Evolutionary conservation across 2,113 vertebrate genomes (phyloP).

Genomic region (Nycticebus coucang): DNA sequence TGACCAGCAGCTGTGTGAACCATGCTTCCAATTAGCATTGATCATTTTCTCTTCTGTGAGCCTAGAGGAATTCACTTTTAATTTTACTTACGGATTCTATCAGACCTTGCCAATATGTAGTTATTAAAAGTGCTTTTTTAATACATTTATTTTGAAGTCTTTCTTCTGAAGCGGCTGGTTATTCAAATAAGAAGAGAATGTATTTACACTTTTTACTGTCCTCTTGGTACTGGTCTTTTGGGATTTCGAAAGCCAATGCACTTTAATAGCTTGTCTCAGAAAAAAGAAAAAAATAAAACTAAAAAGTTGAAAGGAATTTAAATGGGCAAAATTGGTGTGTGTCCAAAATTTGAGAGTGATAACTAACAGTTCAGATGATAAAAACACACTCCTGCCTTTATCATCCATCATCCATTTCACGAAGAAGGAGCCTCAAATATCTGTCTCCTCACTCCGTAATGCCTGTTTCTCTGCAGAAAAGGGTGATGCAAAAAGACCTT

Average conservation of each 20-base stretch:
- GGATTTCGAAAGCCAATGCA: not conserved
- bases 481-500: not conserved
- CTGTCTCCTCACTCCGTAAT: not conserved
- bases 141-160: conserved; percentile 10
- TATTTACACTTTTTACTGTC: not conserved
- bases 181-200: conserved; percentile 43
- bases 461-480: conserved; percentile 28
- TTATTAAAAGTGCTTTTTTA: conserved; percentile 43
- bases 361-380: conserved; percentile 20
- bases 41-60: conserved; percentile 48
- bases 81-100: conserved; percentile 51
- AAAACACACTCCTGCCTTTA: not conserved
- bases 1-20: conserved; percentile 9
- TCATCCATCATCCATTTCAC: conserved; percentile 16
- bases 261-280: conserved; percentile 45
- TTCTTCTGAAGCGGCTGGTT: conserved; percentile 20
- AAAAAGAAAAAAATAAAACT: not conserved
- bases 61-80: conserved; percentile 63
- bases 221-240: not conserved
- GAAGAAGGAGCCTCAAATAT: not conserved
- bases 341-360: conserved; percentile 25
- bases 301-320: conserved; percentile 51
- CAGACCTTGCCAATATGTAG: conserved; percentile 41
- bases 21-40: conserved; percentile 27
- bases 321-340: not conserved